phyloP scores from a whole-genome alignment of 2,113 vertebrate genomes.

The Struthidea cinerea region DNA sequence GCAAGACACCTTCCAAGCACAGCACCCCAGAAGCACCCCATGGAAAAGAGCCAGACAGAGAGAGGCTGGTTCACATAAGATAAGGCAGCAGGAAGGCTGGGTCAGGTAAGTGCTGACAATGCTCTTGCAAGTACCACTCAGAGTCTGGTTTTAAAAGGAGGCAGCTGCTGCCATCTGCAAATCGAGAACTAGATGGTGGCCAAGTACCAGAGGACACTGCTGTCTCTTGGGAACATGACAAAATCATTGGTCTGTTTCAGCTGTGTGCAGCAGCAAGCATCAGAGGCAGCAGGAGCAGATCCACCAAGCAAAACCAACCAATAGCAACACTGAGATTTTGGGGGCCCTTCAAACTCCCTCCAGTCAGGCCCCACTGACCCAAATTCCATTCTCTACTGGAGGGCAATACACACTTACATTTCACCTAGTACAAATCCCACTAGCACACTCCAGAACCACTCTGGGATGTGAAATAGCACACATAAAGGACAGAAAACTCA shows the following conservation, averaged over 20 bases:
- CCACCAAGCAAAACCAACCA: neutral
- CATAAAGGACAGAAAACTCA: neutral
- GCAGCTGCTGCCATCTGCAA: conserved; percentile 18
- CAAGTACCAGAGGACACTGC: neutral
- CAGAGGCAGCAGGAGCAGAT: neutral
- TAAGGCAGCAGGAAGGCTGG: neutral
- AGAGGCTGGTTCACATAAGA: neutral
- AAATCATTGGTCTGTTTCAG: neutral
- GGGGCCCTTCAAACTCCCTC: neutral
- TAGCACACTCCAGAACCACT: neutral
- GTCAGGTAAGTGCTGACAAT: neutral
- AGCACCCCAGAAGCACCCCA: neutral
- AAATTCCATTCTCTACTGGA: neutral
- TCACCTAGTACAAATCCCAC: neutral
- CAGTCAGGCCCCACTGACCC: neutral
- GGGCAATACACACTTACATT: neutral
- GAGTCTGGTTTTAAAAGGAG: neutral
- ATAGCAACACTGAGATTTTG: neutral
- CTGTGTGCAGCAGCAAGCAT: neutral
- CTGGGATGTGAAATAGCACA: neutral
- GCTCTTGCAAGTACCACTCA: neutral
- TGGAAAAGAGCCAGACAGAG: accelerated
- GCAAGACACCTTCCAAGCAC: neutral
- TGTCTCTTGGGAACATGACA: neutral
- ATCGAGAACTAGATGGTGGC: neutral